Percentiles rank a stretch among this genome's conserved stretches.
phyloP scores from a whole-genome alignment of 2,888 invertebrate species.

The Drosophila nigricruria region DNA sequence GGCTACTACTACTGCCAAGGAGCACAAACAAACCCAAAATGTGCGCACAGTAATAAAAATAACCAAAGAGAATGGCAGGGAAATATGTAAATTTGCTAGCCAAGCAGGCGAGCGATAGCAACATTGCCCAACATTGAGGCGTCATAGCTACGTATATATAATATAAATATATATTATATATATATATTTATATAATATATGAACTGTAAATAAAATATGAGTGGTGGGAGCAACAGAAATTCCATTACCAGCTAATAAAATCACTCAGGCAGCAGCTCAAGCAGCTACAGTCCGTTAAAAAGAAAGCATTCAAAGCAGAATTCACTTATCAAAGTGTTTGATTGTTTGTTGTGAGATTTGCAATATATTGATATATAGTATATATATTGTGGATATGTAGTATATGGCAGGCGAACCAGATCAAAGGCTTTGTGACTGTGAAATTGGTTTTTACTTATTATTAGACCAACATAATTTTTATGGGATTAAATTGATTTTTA shows the following conservation, averaged over 20 bases:
- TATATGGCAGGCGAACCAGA: not conserved
- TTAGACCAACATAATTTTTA: too few species aligned
- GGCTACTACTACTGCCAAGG: constrained; percentile 15
- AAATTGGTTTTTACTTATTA: too few species aligned
- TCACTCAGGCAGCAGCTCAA: constrained; percentile 56
- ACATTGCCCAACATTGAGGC: not conserved
- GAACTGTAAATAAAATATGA: constrained; percentile 10
- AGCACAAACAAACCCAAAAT: constrained; percentile 37
- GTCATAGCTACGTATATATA: not conserved
- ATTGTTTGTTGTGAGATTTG: not conserved
- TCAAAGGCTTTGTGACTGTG: not conserved
- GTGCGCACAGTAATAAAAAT: constrained; percentile 23
- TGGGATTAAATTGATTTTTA: too few species aligned
- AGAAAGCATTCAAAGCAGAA: constrained; percentile 4
- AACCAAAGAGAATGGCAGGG: constrained; percentile 32
- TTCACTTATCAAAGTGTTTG: not conserved
- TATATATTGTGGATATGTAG: not conserved
- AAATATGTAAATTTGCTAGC: constrained; percentile 56
- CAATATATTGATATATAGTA: not conserved
- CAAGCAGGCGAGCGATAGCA: constrained; percentile 41
- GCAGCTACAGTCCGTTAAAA: constrained; percentile 24
- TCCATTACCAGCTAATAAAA: constrained; percentile 69
- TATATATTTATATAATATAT: constrained; percentile 1
- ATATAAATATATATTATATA: not conserved
- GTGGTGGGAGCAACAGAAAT: constrained; percentile 7